Percentiles rank a stretch among this genome's conserved stretches.
These are phyloP conservation scores for Drosophila orena DNA, from an alignment of 1,140 invertebrate genomes.

Conservation along the genomic window DNA sequence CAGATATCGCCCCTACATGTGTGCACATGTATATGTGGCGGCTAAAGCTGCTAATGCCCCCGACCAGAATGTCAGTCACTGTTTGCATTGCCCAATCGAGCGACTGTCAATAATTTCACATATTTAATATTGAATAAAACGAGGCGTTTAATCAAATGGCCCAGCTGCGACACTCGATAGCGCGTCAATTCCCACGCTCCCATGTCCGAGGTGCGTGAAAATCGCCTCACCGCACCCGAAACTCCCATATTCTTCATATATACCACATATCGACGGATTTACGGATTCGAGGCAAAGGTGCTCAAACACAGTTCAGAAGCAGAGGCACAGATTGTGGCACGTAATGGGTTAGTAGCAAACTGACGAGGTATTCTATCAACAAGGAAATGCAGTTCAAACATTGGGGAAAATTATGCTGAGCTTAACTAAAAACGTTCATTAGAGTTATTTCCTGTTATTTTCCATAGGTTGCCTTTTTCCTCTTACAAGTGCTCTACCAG, in stretches of 20 bases:
- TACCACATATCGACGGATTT: conserved; percentile 12
- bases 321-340: not conserved
- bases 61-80: conserved; percentile 50
- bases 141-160: conserved; percentile 79
- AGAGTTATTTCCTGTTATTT: conserved; percentile 3
- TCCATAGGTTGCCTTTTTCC: not conserved
- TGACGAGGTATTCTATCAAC: not conserved
- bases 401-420: too few species aligned
- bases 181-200: conserved; percentile 73
- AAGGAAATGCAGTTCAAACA: too few species aligned
- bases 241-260: conserved; percentile 43
- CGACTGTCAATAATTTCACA: conserved; percentile 82
- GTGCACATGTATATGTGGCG: too few species aligned
- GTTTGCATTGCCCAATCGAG: conserved; percentile 81
- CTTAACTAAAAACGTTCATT: not conserved
- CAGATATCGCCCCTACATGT: conserved; percentile 19
- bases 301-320: not conserved
- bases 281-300: conserved; percentile 24
- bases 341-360: too few species aligned
- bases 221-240: conserved; percentile 12
- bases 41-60: conserved; percentile 29
- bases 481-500: not conserved
- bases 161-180: conserved; percentile 48
- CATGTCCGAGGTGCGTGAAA: conserved; percentile 41
- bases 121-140: conserved; percentile 82